Conservation (phyloP, 2,888 invertebrate genomes). For the Buathra laborator region DNA sequence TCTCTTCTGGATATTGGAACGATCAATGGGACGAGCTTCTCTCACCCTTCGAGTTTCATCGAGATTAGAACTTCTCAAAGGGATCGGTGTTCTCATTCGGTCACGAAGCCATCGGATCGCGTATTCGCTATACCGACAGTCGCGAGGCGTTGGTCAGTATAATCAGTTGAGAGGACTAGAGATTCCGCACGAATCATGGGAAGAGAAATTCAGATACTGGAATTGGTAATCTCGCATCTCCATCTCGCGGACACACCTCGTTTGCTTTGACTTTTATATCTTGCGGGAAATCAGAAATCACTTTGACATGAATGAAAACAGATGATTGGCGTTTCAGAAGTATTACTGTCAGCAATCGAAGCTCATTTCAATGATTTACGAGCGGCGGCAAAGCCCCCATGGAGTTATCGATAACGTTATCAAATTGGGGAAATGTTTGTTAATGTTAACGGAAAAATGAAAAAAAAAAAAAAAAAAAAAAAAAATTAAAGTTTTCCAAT, state of each 20-base stretch:
- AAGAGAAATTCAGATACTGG: background rate
- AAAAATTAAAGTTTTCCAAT: too few species aligned
- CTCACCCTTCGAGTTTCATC: conserved; percentile 11
- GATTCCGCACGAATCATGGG: conserved; percentile 15
- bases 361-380: background rate
- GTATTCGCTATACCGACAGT: background rate
- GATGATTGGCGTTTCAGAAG: background rate
- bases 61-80: conserved; percentile 49
- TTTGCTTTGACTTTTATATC: background rate
- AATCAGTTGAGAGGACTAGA: conserved; percentile 19
- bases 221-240: conserved; percentile 1
- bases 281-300: conserved; percentile 19
- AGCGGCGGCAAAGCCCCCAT: background rate
- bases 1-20: conserved; percentile 11
- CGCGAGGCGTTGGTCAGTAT: conserved; percentile 40
- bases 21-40: background rate
- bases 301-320: background rate
- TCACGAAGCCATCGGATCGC: background rate
- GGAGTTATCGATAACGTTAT: background rate
- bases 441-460: too few species aligned
- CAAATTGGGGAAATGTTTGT: too few species aligned
- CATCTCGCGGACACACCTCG: too few species aligned
- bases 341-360: background rate
- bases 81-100: conserved; percentile 18
- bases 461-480: too few species aligned